Evolutionary conservation across 2,888 invertebrate genomes (phyloP), one percentile per base, ranked within the genome.

Genomic region (Chelonus formosanus): DNA sequence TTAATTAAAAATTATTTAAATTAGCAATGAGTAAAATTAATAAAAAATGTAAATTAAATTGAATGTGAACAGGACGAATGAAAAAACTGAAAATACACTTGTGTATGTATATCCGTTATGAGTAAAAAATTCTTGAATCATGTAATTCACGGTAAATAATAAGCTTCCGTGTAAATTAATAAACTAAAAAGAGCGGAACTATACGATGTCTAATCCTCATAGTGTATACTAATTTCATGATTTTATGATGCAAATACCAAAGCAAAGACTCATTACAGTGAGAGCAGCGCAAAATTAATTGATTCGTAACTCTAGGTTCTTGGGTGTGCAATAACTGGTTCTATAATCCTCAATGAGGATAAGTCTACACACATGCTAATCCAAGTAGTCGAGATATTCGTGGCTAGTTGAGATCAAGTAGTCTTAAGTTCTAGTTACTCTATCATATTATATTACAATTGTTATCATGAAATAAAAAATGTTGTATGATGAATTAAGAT

Each of bases 271-370:
- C 64, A 64, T 64, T 64, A 64, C 57, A 8, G 64, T 40, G 44
- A 43, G 52, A 43, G 31, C 58, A 53, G 48, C 52, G 64, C 58
- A 53, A 64, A 64, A 64, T 64, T 64, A 64, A 64, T 64, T 64
- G 64, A 64, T 64, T 64, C 58, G 64, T 64, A 64, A 64, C 64
- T 64, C 63, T 57, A 44, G 40, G 63, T 52, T 45, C 53, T 40
- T 47, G 34, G 52, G 57, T 52, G 31, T 44, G 45, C 64, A 44
- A 64, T 64, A 64, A 64, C 64, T 64, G 64, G 64, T 64, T 64
- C 64, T 64, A 45, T 57, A 57, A 32, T 52, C 52, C 52, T 8
- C 34, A 32, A 52, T 52, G 52, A 52, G 52, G 32, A 52, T 6
- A 5, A 4, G 20, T 40, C 40, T 40, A 40, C 6, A 40, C 40